Evolutionary conservation across 2,797 vertebrate species (phyloP).

Genomic region (Australoheros facetus): DNA sequence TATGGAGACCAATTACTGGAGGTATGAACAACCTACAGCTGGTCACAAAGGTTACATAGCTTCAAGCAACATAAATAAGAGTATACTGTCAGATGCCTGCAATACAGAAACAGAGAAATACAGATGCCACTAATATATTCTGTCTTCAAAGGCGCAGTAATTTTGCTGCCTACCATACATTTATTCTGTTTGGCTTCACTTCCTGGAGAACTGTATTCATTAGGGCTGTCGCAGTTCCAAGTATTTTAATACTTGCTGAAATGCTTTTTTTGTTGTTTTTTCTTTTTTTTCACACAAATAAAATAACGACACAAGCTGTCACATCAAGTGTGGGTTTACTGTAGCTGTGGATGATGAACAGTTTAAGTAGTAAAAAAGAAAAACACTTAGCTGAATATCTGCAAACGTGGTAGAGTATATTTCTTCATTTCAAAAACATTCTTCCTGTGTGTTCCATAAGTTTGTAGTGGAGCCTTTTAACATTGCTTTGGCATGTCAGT

Average conservation of each 20-base stretch:
- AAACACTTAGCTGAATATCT: neutral
- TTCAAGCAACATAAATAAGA: constrained; percentile 19
- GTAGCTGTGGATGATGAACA: neutral
- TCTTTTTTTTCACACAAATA: neutral
- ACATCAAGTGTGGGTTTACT: neutral
- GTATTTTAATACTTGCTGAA: constrained; percentile 35
- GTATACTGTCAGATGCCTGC: neutral
- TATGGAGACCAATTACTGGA: constrained; percentile 98
- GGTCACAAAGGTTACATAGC: constrained; percentile 7
- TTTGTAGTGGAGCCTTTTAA: neutral
- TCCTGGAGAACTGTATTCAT: constrained; percentile 13
- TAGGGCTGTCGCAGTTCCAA: constrained; percentile 18
- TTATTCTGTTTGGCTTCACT: constrained; percentile 8
- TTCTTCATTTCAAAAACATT: too few relatives aligned
- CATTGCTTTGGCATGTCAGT: neutral
- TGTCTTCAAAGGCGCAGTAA: constrained; percentile 7
- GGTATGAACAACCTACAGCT: constrained; percentile 76
- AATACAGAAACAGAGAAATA: neutral
- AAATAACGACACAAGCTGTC: neutral
- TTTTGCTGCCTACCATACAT: neutral
- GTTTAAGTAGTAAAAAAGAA: constrained; percentile 3
- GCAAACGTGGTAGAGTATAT: too few relatives aligned
- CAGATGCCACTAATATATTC: neutral
- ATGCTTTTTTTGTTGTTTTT: neutral
- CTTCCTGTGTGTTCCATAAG: neutral